phyloP scores from a whole-genome alignment of 2,888 invertebrate genomes.

The Hetaerina titia region DNA sequence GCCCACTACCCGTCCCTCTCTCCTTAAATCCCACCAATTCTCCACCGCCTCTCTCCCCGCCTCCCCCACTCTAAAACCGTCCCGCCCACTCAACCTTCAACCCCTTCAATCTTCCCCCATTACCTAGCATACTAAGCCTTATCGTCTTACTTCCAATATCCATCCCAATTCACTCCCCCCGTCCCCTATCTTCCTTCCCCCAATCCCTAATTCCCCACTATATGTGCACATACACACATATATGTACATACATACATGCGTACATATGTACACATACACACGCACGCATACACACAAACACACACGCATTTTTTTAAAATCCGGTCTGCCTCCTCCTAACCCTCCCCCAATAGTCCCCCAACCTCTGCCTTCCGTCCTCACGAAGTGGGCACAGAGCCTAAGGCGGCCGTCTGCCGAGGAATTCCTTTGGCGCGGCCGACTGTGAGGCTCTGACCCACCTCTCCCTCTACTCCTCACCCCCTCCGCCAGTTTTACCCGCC shows the following conservation, averaged over 20 bases:
- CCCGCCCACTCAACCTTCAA: not conserved
- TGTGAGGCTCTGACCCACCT: not conserved
- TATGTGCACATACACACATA: no score
- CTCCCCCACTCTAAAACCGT: not conserved
- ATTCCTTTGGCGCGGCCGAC: slow-evolving; percentile 46
- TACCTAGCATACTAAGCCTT: slow-evolving; percentile 12
- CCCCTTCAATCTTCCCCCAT: slow-evolving; percentile 40
- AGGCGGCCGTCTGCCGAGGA: not conserved
- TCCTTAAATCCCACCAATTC: not conserved
- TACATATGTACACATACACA: not conserved
- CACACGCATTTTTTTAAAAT: not conserved
- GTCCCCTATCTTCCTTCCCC: no score
- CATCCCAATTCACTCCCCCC: not conserved
- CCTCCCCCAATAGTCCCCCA: not conserved
- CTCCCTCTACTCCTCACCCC: not conserved
- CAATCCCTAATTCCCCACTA: no score
- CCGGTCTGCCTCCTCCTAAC: slow-evolving; percentile 1
- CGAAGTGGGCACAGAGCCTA: not conserved
- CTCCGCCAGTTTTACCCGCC: not conserved
- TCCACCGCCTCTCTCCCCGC: not conserved
- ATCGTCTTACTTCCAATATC: slow-evolving; percentile 38
- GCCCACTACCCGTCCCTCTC: not conserved
- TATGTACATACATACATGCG: no score
- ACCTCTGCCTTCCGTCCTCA: not conserved
- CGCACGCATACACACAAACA: not conserved